phyloP scores from a whole-genome alignment of 1,140 invertebrate species.

The Medauroidea extradentata region DNA sequence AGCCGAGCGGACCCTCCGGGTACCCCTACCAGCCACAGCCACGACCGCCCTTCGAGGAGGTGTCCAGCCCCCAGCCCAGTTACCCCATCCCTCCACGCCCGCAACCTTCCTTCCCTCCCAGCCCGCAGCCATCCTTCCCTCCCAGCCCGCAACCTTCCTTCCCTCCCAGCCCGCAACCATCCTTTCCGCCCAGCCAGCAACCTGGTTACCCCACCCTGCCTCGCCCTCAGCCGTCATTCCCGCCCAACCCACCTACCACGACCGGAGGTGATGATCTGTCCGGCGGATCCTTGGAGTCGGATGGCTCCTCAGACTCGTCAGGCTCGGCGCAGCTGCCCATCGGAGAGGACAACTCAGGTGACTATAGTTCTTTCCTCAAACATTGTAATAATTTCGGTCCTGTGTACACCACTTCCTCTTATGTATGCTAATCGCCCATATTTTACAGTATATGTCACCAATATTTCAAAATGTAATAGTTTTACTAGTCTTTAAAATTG shows the following conservation, averaged over 20 bases:
- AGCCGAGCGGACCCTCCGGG: constrained; percentile 18
- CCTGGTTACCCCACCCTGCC: constrained; percentile 30
- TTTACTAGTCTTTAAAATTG: too few species aligned
- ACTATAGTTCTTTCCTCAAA: too few species aligned
- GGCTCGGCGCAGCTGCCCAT: constrained; percentile 22
- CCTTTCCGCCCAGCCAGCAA: constrained; percentile 25
- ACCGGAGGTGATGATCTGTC: constrained; percentile 1
- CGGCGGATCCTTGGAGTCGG: constrained; percentile 13
- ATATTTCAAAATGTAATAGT: too few species aligned
- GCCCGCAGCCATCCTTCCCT: constrained; percentile 18
- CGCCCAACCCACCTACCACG: too few species aligned
- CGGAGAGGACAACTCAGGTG: constrained; percentile 12
- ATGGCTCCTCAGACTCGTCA: constrained; percentile 20
- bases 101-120: constrained; percentile 27
- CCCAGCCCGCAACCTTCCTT: constrained; percentile 24
- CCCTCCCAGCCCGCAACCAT: constrained; percentile 22
- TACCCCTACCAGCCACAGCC: constrained; percentile 20
- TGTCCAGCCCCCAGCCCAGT: constrained; percentile 22
- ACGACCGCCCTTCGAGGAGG: constrained; percentile 21
- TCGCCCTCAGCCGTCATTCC: too few species aligned
- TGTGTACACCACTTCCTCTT: too few species aligned
- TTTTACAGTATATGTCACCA: too few species aligned
- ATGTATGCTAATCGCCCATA: too few species aligned
- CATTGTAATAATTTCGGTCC: too few species aligned
- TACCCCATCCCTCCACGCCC: constrained; percentile 18